These are phyloP conservation scores for Sphaerodactylus townsendi DNA, from an alignment of 2,113 vertebrate species.

Conservation along the genomic window DNA sequence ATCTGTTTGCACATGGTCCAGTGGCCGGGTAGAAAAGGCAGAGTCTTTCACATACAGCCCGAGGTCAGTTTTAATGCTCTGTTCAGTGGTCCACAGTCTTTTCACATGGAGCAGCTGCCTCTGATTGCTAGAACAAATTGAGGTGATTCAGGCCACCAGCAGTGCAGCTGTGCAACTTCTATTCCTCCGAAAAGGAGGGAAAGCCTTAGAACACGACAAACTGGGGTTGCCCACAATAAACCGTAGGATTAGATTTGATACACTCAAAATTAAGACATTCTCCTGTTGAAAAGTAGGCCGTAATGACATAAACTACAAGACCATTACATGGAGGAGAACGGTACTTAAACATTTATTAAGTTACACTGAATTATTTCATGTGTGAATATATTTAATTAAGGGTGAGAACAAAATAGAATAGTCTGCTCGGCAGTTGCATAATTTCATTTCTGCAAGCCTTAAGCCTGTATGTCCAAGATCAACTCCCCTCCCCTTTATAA, in stretches of 20 bases:
- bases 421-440: neutral
- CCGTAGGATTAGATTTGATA: conserved; percentile 79
- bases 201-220: conserved; percentile 71
- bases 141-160: conserved; percentile 79
- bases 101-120: conserved; percentile 75
- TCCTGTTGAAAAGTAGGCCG: conserved; percentile 69
- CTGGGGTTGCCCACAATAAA: conserved; percentile 73
- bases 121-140: conserved; percentile 80
- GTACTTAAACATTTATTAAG: conserved; percentile 76
- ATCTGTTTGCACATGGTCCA: conserved; percentile 77
- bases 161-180: conserved; percentile 61
- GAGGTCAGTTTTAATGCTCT: conserved; percentile 71
- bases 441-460: neutral
- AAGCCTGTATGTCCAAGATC: neutral
- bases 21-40: conserved; percentile 66
- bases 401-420: neutral
- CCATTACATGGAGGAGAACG: conserved; percentile 33
- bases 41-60: conserved; percentile 63
- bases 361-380: conserved; percentile 77
- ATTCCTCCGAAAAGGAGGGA: conserved; percentile 64
- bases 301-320: conserved; percentile 62
- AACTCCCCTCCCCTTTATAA: neutral
- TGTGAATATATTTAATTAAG: conserved; percentile 33
- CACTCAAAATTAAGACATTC: conserved; percentile 75
- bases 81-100: conserved; percentile 68